A percentile compares a stretch with the other conserved stretches of the same genome.
phyloP scores from a whole-genome alignment of 2,888 invertebrate genomes.

The Cephonodes hylas region DNA sequence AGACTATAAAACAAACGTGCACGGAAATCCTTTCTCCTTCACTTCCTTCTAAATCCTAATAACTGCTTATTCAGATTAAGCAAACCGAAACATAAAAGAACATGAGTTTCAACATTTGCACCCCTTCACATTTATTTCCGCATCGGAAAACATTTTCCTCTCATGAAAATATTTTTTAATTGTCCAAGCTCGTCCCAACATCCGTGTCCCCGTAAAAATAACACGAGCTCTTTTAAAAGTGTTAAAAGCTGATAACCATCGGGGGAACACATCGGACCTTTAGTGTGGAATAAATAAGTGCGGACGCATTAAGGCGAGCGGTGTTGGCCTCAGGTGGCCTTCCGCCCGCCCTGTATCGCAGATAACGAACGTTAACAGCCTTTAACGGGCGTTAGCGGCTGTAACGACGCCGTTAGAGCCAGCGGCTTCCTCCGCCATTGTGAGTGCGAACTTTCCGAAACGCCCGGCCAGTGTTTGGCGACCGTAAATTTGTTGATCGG shows the following conservation, averaged over 20 bases:
- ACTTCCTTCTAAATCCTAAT: too few species aligned
- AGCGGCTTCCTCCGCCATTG: slow-evolving; percentile 71
- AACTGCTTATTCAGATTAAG: too few species aligned
- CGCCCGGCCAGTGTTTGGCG: slow-evolving; percentile 33
- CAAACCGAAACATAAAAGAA: neutral
- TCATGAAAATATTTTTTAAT: slow-evolving; percentile 8
- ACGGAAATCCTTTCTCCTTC: too few species aligned
- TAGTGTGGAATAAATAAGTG: slow-evolving; percentile 72
- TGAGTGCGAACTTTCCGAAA: slow-evolving; percentile 50
- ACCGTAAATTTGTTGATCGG: slow-evolving; percentile 51
- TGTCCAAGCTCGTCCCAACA: neutral
- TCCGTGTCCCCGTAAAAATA: slow-evolving; percentile 12
- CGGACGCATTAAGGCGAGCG: slow-evolving; percentile 77
- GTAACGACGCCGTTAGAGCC: slow-evolving; percentile 76
- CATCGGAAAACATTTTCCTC: neutral
- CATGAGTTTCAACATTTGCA: neutral
- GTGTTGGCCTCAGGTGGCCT: slow-evolving; percentile 70
- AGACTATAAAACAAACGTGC: too few species aligned
- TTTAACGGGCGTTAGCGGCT: slow-evolving; percentile 64
- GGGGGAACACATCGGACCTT: slow-evolving; percentile 67
- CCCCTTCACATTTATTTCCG: neutral
- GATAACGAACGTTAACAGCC: slow-evolving; percentile 58
- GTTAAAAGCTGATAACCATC: slow-evolving; percentile 47
- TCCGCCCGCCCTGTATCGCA: slow-evolving; percentile 71
- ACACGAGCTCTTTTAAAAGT: slow-evolving; percentile 11